phyloP scores from a whole-genome alignment of 2,797 vertebrate genomes.

The Lithobates pipiens region DNA sequence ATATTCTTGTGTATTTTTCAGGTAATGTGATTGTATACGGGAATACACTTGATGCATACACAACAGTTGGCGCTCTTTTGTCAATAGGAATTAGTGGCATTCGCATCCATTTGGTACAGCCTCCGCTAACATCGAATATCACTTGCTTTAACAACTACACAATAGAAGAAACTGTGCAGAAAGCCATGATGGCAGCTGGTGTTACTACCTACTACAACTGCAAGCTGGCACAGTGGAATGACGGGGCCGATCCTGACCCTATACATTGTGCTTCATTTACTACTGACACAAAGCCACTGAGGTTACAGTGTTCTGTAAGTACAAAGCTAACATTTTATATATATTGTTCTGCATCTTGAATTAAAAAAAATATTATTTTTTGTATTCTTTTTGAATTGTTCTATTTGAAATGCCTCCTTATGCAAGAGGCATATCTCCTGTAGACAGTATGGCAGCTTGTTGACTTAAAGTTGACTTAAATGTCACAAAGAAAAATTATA shows the following conservation, averaged over 20 bases:
- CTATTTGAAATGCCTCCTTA: too few species aligned
- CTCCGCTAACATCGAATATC: conserved; percentile 61
- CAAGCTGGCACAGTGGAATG: conserved; percentile 81
- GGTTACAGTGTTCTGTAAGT: conserved; percentile 86
- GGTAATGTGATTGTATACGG: conserved; percentile 89
- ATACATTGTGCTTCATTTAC: conserved; percentile 81
- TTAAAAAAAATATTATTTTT: too few species aligned
- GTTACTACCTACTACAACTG: conserved; percentile 76
- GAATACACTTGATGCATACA: conserved; percentile 83
- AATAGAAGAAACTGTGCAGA: conserved; percentile 71
- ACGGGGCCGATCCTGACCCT: conserved; percentile 68
- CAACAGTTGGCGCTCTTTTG: conserved; percentile 81
- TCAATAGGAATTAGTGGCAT: conserved; percentile 78
- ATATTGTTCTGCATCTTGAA: too few species aligned
- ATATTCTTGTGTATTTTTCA: conserved; percentile 65
- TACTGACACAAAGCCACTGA: conserved; percentile 70
- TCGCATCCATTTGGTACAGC: conserved; percentile 81
- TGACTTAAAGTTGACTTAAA: too few species aligned
- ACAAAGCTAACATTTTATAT: neutral
- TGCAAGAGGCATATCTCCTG: too few species aligned
- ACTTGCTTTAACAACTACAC: conserved; percentile 73
- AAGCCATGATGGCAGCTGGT: conserved; percentile 66
- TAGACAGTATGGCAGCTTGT: too few species aligned
- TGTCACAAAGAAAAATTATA: too few species aligned
- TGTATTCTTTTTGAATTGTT: too few species aligned